Evolutionary conservation across 2,797 vertebrate genomes (phyloP).

Genomic region (Takifugu ocellatus): DNA sequence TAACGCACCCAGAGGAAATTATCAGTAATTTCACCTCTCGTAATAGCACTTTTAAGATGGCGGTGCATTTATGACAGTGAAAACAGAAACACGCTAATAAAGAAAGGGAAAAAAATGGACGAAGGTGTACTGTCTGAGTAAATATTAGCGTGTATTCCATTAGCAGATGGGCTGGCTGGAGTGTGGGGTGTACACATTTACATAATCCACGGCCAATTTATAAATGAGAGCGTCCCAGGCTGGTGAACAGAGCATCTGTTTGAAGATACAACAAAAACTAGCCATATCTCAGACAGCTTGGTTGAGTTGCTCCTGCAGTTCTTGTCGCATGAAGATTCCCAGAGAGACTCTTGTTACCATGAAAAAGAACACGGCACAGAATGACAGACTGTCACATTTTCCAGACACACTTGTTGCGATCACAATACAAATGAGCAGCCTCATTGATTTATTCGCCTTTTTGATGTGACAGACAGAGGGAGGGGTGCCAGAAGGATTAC

Average conservation of each 20-base stretch:
- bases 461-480: slow-evolving; percentile 37
- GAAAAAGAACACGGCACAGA: neutral
- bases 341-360: slow-evolving; percentile 20
- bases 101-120: slow-evolving; percentile 8
- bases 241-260: slow-evolving; percentile 48
- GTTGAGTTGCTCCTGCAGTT: no score
- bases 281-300: neutral
- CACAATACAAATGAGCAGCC: slow-evolving; percentile 13
- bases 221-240: slow-evolving; percentile 38
- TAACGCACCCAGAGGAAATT: slow-evolving; percentile 63
- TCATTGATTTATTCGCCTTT: slow-evolving; percentile 37
- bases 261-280: slow-evolving; percentile 17
- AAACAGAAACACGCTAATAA: slow-evolving; percentile 8
- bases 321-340: slow-evolving; percentile 25
- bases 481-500: slow-evolving; percentile 49
- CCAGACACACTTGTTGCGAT: slow-evolving; percentile 29
- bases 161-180: slow-evolving; percentile 54
- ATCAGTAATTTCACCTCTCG: slow-evolving; percentile 61
- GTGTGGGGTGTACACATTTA: slow-evolving; percentile 41
- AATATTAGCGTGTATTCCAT: slow-evolving; percentile 46
- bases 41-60: slow-evolving; percentile 60
- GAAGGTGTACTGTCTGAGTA: slow-evolving; percentile 16
- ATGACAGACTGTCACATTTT: slow-evolving; percentile 7
- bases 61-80: slow-evolving; percentile 48
- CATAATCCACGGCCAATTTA: slow-evolving; percentile 38